phyloP scores from a whole-genome alignment of 2,888 invertebrate genomes.

The Nezara viridula region DNA sequence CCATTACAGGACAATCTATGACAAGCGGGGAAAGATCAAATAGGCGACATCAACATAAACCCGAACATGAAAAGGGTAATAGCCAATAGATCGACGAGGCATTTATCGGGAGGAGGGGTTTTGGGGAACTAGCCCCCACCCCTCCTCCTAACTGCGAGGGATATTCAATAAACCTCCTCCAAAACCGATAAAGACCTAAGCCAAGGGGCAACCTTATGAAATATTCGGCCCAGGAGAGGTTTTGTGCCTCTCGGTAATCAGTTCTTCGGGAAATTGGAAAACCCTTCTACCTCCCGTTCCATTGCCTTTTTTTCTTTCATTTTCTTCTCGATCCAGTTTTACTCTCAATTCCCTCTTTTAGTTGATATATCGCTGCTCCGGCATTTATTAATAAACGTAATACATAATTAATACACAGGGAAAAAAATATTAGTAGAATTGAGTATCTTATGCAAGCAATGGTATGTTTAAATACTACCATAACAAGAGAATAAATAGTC shows the following conservation, averaged over 20 bases:
- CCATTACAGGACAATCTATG: neutral
- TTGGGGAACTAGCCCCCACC: neutral
- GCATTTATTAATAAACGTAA: too few species aligned
- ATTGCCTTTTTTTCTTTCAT: conserved; percentile 22
- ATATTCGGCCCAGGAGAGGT: conserved; percentile 8
- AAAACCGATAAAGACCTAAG: conserved; percentile 29
- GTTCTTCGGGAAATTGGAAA: conserved; percentile 34
- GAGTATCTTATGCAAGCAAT: too few species aligned
- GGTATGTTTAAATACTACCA: too few species aligned
- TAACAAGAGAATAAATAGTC: too few species aligned
- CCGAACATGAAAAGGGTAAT: conserved; percentile 33
- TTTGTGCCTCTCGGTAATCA: conserved; percentile 3
- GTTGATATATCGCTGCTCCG: too few species aligned
- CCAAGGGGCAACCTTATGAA: conserved; percentile 29
- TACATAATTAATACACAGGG: too few species aligned
- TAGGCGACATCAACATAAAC: conserved; percentile 6
- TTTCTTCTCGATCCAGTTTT: neutral
- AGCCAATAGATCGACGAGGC: neutral
- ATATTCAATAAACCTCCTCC: conserved; percentile 33
- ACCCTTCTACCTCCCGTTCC: neutral
- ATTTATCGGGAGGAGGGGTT: conserved; percentile 2
- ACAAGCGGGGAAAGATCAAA: neutral
- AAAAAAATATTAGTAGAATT: too few species aligned
- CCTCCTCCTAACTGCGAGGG: neutral
- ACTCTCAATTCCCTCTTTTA: neutral